phyloP scores from a whole-genome alignment of 2,113 vertebrate genomes.

The Hyperoodon ampullatus region DNA sequence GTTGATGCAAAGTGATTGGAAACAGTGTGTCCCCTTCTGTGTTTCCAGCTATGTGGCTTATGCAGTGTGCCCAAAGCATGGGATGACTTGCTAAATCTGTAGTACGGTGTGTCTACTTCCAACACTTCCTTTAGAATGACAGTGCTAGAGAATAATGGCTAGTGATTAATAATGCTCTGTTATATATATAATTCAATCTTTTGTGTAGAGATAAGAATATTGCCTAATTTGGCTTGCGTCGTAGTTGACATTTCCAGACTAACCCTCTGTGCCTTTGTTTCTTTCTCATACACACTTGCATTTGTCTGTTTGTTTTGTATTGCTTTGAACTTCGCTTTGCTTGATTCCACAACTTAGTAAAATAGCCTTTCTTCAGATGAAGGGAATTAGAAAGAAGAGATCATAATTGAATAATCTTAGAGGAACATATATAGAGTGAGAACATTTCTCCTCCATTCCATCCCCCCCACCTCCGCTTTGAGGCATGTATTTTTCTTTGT shows the following conservation, averaged over 20 bases:
- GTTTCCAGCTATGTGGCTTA: background rate
- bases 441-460: background rate
- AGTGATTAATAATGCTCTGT: background rate
- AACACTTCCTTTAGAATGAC: conserved; percentile 33
- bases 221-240: background rate
- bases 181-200: conserved; percentile 26
- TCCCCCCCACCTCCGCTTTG: background rate
- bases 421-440: background rate
- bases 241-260: background rate
- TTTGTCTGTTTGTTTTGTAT: background rate
- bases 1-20: background rate
- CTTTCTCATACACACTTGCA: background rate
- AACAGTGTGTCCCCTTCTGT: background rate
- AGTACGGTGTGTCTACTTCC: background rate
- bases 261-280: background rate
- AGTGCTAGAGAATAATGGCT: background rate
- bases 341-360: background rate
- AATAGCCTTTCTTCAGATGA: background rate
- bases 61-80: background rate
- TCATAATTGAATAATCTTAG: background rate
- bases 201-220: background rate
- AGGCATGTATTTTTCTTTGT: background rate
- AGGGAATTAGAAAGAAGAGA: background rate
- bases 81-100: background rate
- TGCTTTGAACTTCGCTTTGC: background rate